phyloP scores from a whole-genome alignment of 2,888 invertebrate species.

The Xestoiulus laeticollis region DNA sequence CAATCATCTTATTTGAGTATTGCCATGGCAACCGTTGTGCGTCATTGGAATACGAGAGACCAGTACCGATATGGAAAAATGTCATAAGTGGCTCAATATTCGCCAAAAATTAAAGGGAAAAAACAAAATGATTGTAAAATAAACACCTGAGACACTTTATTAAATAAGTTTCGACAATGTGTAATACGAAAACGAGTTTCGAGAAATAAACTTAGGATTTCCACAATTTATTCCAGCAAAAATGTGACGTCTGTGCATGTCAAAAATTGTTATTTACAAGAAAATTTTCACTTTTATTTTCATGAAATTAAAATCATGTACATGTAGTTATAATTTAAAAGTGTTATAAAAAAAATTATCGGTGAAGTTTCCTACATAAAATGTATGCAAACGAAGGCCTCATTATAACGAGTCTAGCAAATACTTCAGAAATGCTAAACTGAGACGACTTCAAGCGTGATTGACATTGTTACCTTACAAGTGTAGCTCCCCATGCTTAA shows the following conservation, averaged over 20 bases:
- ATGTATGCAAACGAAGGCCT: not conserved
- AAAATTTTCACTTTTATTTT: too few relatives aligned
- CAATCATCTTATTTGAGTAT: slow-evolving; percentile 37
- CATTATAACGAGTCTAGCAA: not conserved
- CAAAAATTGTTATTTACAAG: too few relatives aligned
- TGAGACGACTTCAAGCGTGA: not conserved
- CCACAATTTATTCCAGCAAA: too few relatives aligned
- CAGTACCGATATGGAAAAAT: not conserved
- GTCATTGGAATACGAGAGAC: not conserved
- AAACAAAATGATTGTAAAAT: not conserved
- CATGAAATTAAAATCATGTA: too few relatives aligned
- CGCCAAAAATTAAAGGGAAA: not conserved
- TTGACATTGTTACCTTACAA: not conserved
- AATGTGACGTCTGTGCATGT: too few relatives aligned
- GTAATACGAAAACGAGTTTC: too few relatives aligned
- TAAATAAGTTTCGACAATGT: too few relatives aligned
- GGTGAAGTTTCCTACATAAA: not conserved
- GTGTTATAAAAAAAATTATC: not conserved
- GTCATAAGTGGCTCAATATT: not conserved
- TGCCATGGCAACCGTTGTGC: not conserved
- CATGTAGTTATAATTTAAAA: not conserved
- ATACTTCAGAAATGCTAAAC: not conserved
- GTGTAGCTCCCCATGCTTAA: not conserved
- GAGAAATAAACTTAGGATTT: too few relatives aligned
- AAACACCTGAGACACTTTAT: not conserved